Evolutionary conservation across 2,888 invertebrate species (phyloP).

Genomic region (Galerucella pusilla): DNA sequence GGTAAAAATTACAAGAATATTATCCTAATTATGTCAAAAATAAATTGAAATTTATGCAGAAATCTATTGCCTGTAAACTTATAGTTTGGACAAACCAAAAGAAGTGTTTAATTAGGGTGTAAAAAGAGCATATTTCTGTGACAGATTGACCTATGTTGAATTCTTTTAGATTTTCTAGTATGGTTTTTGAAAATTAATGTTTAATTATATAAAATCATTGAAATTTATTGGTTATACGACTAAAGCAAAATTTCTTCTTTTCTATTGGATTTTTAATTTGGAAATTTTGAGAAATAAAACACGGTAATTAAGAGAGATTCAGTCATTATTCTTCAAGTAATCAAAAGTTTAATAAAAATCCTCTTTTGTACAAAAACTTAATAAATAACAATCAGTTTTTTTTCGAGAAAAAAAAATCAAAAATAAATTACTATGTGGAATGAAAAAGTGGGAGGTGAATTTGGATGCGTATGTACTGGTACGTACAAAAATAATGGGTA

Average conservation of each 20-base stretch:
- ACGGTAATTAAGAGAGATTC: slow-evolving; percentile 32
- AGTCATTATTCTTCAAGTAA: slow-evolving; percentile 41
- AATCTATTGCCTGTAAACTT: no score
- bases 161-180: no score
- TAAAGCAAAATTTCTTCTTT: background rate
- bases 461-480: slow-evolving; percentile 3
- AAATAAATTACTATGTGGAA: slow-evolving; percentile 31
- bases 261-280: slow-evolving; percentile 17
- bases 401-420: slow-evolving; percentile 29
- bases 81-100: no score
- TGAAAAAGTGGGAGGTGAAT: slow-evolving; percentile 21
- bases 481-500: slow-evolving; percentile 2
- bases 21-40: no score
- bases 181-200: no score
- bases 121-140: no score
- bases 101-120: no score
- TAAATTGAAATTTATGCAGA: no score
- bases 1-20: no score
- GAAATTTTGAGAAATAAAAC: slow-evolving; percentile 42
- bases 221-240: no score
- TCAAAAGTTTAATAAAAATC: slow-evolving; percentile 42
- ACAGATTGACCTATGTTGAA: no score
- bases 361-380: slow-evolving; percentile 37
- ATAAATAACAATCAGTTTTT: slow-evolving; percentile 40
- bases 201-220: no score